phyloP scores from a whole-genome alignment of 2,113 vertebrate species.

The Cyprinodon tularosa region DNA sequence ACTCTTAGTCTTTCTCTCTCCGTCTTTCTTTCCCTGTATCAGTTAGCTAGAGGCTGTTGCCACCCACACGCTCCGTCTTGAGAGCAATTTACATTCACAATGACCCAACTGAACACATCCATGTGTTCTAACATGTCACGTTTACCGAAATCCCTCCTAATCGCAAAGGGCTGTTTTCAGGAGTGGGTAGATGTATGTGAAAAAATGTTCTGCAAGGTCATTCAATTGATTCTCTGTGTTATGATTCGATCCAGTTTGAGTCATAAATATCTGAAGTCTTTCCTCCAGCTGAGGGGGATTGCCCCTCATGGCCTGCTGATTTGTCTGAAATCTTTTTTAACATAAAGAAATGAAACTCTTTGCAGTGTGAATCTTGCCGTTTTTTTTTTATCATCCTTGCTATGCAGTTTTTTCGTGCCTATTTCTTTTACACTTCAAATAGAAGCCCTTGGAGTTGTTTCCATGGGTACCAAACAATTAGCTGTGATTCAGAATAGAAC shows the following conservation, averaged over 20 bases:
- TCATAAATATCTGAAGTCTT: neutral
- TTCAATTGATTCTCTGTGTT: slow-evolving; percentile 14
- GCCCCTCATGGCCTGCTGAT: neutral
- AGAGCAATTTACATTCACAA: slow-evolving; percentile 80
- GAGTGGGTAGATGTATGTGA: slow-evolving; percentile 7
- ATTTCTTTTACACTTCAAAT: slow-evolving; percentile 70
- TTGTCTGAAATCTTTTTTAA: slow-evolving; percentile 11
- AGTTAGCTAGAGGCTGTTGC: slow-evolving; percentile 79
- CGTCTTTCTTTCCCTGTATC: slow-evolving; percentile 69
- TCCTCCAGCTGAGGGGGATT: slow-evolving; percentile 12
- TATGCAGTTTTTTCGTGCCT: slow-evolving; percentile 41
- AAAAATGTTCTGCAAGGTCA: slow-evolving; percentile 19
- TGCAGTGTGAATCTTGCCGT: slow-evolving; percentile 11
- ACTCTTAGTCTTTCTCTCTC: slow-evolving; percentile 71
- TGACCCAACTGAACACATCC: slow-evolving; percentile 61
- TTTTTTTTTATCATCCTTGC: slow-evolving; percentile 39
- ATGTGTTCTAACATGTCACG: slow-evolving; percentile 45
- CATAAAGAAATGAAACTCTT: neutral
- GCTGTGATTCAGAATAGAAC: slow-evolving; percentile 77
- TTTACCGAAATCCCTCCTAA: slow-evolving; percentile 40
- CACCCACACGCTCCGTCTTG: slow-evolving; percentile 79
- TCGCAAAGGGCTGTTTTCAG: slow-evolving; percentile 25
- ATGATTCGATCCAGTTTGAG: slow-evolving; percentile 1
- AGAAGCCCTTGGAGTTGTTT: slow-evolving; percentile 76
- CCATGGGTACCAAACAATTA: slow-evolving; percentile 86